Base-by-base conservation (phyloP, 2,113 vertebrate genomes). In the Anser brachyrhynchus region DNA sequence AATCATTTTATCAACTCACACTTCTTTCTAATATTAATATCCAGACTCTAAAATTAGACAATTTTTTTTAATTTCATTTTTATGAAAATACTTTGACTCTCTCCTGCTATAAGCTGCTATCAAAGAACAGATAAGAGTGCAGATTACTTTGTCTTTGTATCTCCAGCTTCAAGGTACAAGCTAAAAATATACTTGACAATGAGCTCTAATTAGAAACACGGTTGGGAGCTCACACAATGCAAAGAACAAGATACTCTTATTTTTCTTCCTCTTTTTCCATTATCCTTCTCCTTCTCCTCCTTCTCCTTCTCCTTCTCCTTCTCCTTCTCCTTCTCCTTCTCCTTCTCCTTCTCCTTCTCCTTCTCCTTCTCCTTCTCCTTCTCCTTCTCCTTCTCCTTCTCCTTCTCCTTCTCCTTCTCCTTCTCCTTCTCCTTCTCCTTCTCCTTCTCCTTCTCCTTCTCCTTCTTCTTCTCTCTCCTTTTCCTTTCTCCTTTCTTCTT, bases 131-230 rank as follows among this genome's bases (percentile, higher is more conserved):
- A 31, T 78, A 75, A 72, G 46, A 7, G n/a, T 49, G 44, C 80
- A 90, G 69, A 79, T 77, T 80, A 66, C 57, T 82, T 67, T 86
- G 29, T 61, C 74, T 82, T 91, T 78, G 6, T 80, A 51, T 39
- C 57, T 92, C 72, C 43, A 74, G 7, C 37, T 92, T 82, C 83
- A 71, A 77, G 14, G 76, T 62, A 73, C 35, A 91, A 82, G 18
- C 33, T 92, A 66, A 95, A 93, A 85, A 83, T 80, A 80, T 43
- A n/a, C 51, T 82, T 87, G 66, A 59, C 52, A 79, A 75, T 80
- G 51, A 82, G 18, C 41, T 95, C 72, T 85, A 85, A 78, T 92
- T 90, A 90, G 91, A 91, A 92, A 74, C 26, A 66, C 6, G 29
- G 46, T 88, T 70, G 59, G 46, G 18, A 78, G 13, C 14, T 91